Evolutionary conservation across 2,888 invertebrate species (phyloP).

Genomic region (Ichneumoninae sp.): DNA sequence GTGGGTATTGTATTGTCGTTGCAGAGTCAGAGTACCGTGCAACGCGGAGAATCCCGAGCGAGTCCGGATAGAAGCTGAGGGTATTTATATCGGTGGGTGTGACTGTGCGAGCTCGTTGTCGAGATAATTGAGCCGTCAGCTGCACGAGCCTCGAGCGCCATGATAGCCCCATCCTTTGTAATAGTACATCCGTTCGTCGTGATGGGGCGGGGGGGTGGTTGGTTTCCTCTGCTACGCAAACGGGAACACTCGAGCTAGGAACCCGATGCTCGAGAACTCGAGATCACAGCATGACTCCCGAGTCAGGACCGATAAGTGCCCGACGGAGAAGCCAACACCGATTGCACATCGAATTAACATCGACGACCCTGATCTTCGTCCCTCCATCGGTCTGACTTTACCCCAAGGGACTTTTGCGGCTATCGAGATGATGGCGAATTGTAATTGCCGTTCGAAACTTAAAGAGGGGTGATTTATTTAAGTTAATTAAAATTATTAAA

Average conservation of each 20-base stretch:
- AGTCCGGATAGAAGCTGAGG: conserved; percentile 47
- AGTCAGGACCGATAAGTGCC: neutral
- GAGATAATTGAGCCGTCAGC: conserved; percentile 84
- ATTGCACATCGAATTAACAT: conserved; percentile 28
- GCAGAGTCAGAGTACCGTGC: conserved; percentile 23
- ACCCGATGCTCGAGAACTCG: conserved; percentile 5
- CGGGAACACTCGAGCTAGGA: conserved; percentile 13
- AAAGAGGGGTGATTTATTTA: neutral
- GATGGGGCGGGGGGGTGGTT: conserved; percentile 1
- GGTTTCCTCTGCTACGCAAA: conserved; percentile 27
- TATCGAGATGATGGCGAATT: neutral
- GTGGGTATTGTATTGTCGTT: conserved; percentile 38
- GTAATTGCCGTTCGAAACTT: too few relatives aligned
- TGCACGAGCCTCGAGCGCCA: conserved; percentile 80
- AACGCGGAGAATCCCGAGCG: conserved; percentile 28
- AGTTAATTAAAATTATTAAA: neutral
- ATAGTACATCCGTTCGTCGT: conserved; percentile 62
- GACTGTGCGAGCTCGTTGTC: conserved; percentile 78
- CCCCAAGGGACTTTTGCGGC: neutral
- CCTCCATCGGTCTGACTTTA: neutral
- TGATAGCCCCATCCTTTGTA: conserved; percentile 72
- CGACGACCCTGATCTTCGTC: neutral
- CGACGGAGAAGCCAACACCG: conserved; percentile 2
- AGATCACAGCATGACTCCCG: conserved; percentile 10
- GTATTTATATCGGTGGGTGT: conserved; percentile 76